A percentile compares a stretch with the other conserved stretches of the same genome.
These are phyloP conservation scores for Phrynocephalus vlangalii DNA, from an alignment of 2,797 vertebrate species.

Conservation along the genomic window DNA sequence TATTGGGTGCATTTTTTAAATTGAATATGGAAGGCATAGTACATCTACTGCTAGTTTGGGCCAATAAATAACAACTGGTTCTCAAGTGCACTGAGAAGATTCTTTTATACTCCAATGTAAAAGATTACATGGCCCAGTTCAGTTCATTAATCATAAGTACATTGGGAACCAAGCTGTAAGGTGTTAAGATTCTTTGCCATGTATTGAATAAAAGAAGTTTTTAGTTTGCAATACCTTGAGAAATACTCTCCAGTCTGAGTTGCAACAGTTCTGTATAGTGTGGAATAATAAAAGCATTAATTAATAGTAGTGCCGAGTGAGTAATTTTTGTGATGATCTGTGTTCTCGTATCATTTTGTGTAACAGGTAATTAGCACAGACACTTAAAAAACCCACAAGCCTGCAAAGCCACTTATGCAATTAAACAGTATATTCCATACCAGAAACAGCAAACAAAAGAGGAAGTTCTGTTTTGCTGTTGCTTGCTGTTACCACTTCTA, in stretches of 20 bases:
- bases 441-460: neutral
- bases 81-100: neutral
- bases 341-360: neutral
- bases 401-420: too few species aligned
- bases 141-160: neutral
- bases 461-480: neutral
- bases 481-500: neutral
- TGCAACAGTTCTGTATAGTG: constrained; percentile 30
- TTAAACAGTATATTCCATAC: too few species aligned
- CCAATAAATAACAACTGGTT: neutral
- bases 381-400: neutral
- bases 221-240: constrained; percentile 13
- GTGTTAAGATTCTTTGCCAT: neutral
- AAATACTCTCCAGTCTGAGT: constrained; percentile 42
- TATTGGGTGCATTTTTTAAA: neutral
- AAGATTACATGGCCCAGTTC: neutral
- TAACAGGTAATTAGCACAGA: neutral
- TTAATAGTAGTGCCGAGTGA: neutral
- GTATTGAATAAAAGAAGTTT: constrained; percentile 16
- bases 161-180: neutral
- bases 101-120: neutral
- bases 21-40: neutral
- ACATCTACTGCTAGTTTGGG: neutral
- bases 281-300: constrained; percentile 32
- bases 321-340: neutral